phyloP scores from a whole-genome alignment of 2,113 vertebrate species.

The Otolemur garnettii region DNA sequence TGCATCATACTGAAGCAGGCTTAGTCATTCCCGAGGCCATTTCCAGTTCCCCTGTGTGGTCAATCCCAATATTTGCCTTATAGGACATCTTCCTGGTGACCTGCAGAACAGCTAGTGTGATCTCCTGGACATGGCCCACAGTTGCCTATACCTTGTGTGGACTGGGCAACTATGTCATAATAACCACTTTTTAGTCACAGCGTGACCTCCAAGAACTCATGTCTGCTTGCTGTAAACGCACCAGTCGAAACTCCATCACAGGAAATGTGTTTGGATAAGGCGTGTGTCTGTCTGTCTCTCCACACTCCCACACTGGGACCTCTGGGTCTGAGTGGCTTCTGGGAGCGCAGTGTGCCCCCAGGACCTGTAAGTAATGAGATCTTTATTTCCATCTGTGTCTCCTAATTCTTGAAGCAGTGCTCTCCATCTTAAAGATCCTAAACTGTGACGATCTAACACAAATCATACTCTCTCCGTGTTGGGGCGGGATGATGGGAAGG shows the following conservation, averaged over 20 bases:
- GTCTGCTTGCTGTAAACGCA: neutral
- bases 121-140: neutral
- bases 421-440: neutral
- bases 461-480: neutral
- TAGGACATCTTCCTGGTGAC: neutral
- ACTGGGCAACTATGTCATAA: neutral
- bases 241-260: neutral
- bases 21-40: neutral
- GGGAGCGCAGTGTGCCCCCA: neutral
- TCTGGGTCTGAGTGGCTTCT: neutral
- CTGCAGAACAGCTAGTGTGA: neutral
- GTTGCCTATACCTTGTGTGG: neutral
- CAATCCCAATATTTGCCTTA: neutral
- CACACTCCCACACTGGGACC: neutral
- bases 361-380: neutral
- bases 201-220: neutral
- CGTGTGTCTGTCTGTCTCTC: neutral
- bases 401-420: neutral
- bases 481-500: neutral
- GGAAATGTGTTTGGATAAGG: neutral
- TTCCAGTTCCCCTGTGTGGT: neutral
- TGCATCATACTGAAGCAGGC: neutral
- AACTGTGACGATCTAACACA: neutral
- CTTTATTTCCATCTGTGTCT: neutral
- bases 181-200: neutral